Base-by-base conservation (phyloP, 2,888 invertebrate genomes). In the Apamea anceps region DNA sequence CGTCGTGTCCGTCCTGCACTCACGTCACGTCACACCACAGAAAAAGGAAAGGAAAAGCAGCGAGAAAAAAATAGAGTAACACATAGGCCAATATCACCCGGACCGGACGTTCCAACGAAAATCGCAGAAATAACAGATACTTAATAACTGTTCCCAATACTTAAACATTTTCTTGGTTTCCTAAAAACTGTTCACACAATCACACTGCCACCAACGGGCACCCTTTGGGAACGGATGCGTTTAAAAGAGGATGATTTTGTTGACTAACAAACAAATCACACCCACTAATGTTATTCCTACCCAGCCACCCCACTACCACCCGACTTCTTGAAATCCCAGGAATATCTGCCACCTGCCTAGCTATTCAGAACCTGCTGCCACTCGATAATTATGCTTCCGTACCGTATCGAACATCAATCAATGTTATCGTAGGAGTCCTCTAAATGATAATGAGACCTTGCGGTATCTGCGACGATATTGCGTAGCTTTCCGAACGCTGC, bases 1-100 rank as follows among this genome's bases (percentile, higher is more conserved):
- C 95, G 96, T 95, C 92, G 92, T 93, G 95, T 95, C 94, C 92
- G 93, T 92, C 91, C 80, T 89, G 89, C 86, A 88, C 88, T 86
- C 88, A 87, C 85, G 85, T 89, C 88, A 87, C 85, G 85, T 89
- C 88, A 85, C 37, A 76, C 88, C 85, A 85, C 85, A 86, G 77
- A 75, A 75, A 85, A 76, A 65, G 48, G 63, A 74, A 84, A 77
- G 81, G 77, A 84, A 82, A 79, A 80, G 79, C 78, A 80, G 63
- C 68, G 76, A 72, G 65, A 78, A 76, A 32, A 74, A 74, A 82
- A 71, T 85, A 82, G 86, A 82, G 77, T 13, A 65, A 66, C 48
- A 37, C 72, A 6, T 28, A 5, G 1, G 18, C 32, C 28, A 28
- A 57, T 42, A 65, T 62, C 57, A 75, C 72, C 12, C 32, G 51